Evolutionary conservation across 1,140 invertebrate genomes (phyloP).

Genomic region (Nasonia longicornis): DNA sequence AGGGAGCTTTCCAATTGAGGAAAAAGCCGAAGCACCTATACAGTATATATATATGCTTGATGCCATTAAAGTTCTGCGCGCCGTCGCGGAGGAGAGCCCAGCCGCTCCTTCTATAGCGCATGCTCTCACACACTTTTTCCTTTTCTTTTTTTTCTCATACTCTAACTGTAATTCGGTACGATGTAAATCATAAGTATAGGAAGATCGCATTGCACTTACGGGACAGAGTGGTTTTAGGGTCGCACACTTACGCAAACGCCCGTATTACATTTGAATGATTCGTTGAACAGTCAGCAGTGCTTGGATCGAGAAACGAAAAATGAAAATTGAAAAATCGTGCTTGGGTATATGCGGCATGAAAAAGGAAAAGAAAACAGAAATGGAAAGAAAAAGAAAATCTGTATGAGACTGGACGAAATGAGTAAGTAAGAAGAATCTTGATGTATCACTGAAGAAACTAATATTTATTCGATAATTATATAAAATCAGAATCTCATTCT

Average conservation of each 20-base stretch:
- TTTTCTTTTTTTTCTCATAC: neutral
- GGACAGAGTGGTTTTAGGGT: too few species aligned
- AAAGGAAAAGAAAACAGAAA: neutral
- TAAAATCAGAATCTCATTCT: conserved; percentile 26
- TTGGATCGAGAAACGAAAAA: neutral
- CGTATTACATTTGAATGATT: too few species aligned
- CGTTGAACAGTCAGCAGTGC: too few species aligned
- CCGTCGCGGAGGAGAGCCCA: neutral
- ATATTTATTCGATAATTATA: conserved; percentile 33
- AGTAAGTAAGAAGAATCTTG: neutral
- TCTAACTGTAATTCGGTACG: neutral
- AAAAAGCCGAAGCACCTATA: conserved; percentile 1
- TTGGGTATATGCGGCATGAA: neutral
- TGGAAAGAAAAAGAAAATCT: neutral
- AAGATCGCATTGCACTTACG: neutral
- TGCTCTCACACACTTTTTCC: neutral
- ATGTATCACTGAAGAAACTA: conserved; percentile 26
- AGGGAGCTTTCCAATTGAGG: conserved; percentile 30
- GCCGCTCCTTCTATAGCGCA: neutral
- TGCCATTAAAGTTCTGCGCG: conserved; percentile 5
- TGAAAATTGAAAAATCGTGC: neutral
- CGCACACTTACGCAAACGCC: too few species aligned
- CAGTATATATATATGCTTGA: neutral
- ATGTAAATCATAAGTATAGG: neutral
- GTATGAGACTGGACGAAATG: neutral